phyloP scores from a whole-genome alignment of 2,113 vertebrate genomes.

The Piaya cayana region DNA sequence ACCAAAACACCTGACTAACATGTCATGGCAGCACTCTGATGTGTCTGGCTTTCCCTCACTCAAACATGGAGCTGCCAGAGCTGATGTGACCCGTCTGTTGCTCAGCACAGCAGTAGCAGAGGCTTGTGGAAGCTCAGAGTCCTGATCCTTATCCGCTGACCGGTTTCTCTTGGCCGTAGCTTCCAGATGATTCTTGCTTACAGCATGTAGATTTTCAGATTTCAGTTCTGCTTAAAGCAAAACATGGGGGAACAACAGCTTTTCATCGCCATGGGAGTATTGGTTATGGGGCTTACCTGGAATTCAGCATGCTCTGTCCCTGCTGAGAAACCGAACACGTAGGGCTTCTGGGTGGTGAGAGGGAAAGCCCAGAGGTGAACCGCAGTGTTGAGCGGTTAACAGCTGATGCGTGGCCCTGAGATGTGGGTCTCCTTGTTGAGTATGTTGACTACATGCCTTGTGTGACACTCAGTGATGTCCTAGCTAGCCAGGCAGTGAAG shows the following conservation, averaged over 20 bases:
- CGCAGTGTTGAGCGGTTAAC: background rate
- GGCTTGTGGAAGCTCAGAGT: background rate
- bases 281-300: background rate
- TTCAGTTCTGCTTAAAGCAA: background rate
- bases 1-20: background rate
- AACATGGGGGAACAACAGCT: background rate
- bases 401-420: too few relatives aligned
- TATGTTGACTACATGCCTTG: rapidly evolving
- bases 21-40: background rate
- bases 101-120: background rate
- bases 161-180: background rate
- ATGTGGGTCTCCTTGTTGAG: background rate
- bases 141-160: rapidly evolving
- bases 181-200: background rate
- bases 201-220: background rate
- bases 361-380: background rate
- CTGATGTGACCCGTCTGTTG: background rate
- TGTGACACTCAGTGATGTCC: background rate
- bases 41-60: background rate
- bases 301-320: rapidly evolving
- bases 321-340: background rate
- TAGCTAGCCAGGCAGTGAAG: background rate
- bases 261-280: background rate
- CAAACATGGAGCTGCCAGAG: background rate
- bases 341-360: background rate